Percentiles rank a stretch among this genome's conserved stretches.
Evolutionary conservation across 23 tunicate genomes (phyloP).

Genomic region (Trididemnum miniatum): DNA sequence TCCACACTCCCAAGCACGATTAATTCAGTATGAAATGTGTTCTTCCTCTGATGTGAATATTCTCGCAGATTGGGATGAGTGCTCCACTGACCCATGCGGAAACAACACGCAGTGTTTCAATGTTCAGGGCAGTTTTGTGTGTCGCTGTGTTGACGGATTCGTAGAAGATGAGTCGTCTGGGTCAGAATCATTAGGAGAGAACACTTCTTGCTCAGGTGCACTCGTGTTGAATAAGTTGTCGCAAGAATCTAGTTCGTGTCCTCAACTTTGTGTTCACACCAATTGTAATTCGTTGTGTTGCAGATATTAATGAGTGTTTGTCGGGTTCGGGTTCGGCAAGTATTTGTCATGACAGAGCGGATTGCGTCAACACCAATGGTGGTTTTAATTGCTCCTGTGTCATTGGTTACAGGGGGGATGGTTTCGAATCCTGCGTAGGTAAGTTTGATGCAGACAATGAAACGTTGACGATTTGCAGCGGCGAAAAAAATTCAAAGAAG

Average conservation of each 20-base stretch:
- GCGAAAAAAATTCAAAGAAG: too few species aligned
- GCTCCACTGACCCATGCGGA: not conserved
- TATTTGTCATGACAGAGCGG: not conserved
- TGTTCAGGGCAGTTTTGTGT: not conserved
- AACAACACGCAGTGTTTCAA: not conserved
- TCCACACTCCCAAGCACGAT: too few species aligned
- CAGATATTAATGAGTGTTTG: too few species aligned
- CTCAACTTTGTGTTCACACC: too few species aligned
- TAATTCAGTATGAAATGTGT: too few species aligned
- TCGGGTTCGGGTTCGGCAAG: too few species aligned
- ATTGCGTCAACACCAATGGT: not conserved
- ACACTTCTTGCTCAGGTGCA: not conserved
- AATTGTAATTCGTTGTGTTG: too few species aligned
- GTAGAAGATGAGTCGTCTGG: not conserved
- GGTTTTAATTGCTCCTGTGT: not conserved
- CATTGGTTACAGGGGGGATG: not conserved
- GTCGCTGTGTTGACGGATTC: not conserved
- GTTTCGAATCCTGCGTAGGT: not conserved
- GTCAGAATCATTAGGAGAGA: not conserved
- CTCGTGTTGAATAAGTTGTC: too few species aligned
- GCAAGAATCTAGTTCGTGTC: too few species aligned
- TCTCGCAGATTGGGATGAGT: not conserved
- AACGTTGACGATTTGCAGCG: too few species aligned
- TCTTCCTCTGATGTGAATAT: too few species aligned
- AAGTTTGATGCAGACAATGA: too few species aligned